These are phyloP conservation scores for Odocoileus virginianus DNA, from an alignment of 2,113 vertebrate species.

Conservation along the genomic window DNA sequence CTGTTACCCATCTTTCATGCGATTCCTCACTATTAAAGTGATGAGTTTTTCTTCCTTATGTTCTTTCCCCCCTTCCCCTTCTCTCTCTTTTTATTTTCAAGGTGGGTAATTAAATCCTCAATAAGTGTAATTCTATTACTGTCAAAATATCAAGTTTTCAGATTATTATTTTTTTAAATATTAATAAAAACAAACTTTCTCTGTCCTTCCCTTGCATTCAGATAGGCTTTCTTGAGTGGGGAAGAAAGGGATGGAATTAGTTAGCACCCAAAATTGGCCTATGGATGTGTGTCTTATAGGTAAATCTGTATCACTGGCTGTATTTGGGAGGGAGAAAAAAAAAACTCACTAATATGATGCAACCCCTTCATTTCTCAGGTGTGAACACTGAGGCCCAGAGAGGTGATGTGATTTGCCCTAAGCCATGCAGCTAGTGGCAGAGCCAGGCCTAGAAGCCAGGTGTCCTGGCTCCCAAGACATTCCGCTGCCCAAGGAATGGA, in stretches of 20 bases:
- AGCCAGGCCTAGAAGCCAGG: conserved; percentile 64
- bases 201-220: background rate
- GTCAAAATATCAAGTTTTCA: background rate
- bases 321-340: background rate
- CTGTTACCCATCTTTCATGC: background rate
- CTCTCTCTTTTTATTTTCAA: background rate
- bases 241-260: background rate
- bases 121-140: background rate
- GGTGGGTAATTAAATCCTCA: background rate
- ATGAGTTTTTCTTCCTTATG: background rate
- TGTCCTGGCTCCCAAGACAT: conserved; percentile 54
- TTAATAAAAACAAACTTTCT: background rate
- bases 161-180: background rate
- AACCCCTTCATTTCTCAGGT: conserved; percentile 59
- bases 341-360: background rate
- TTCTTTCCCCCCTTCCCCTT: no score
- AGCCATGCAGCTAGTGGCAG: conserved; percentile 68
- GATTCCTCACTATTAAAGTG: background rate
- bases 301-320: background rate
- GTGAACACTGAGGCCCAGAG: conserved; percentile 59
- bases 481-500: conserved; percentile 59
- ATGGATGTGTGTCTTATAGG: background rate
- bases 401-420: conserved; percentile 64
- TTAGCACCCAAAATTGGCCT: background rate
- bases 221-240: background rate